Percentiles rank a stretch among this genome's conserved stretches.
Conservation (phyloP, 2,113 vertebrate species). For the Phasianus colchicus region DNA sequence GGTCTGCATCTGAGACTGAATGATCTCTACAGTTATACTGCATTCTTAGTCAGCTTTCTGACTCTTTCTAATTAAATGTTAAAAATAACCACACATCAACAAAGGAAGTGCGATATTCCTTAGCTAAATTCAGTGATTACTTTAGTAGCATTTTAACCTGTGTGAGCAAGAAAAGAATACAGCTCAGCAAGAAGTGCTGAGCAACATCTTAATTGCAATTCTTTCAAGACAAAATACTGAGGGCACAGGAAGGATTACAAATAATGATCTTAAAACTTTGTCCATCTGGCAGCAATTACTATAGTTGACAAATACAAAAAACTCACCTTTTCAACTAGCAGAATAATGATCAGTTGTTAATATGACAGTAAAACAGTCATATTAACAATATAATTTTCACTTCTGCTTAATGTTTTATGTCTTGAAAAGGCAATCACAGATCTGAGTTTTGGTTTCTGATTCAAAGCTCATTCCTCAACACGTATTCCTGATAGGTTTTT, state of each 20-base stretch:
- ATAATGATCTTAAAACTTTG: conserved; percentile 43
- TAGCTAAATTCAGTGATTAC: conserved; percentile 12
- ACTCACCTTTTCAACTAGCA: background rate
- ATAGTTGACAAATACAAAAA: background rate
- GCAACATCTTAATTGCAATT: conserved; percentile 48
- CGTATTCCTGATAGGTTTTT: background rate
- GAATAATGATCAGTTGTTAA: conserved; percentile 4
- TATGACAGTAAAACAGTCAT: background rate
- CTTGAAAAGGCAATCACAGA: background rate
- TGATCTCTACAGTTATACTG: background rate
- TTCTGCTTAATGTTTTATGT: background rate
- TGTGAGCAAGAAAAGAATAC: background rate
- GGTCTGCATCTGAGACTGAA: background rate
- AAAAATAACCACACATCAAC: background rate
- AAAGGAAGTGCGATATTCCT: background rate
- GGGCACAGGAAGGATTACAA: conserved; percentile 30
- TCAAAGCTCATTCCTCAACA: background rate
- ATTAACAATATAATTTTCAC: background rate
- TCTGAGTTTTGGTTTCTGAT: background rate
- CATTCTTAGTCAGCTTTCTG: background rate
- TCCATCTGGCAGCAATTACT: conserved; percentile 50
- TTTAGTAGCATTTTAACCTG: background rate
- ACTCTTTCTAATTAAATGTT: conserved; percentile 24
- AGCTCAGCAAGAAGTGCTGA: conserved; percentile 25
- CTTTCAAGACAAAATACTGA: conserved; percentile 39